A percentile compares a stretch with the other conserved stretches of the same genome.
These are phyloP conservation scores for Drosophila tripunctata DNA, from an alignment of 2,888 invertebrate genomes.

Conservation along the genomic window DNA sequence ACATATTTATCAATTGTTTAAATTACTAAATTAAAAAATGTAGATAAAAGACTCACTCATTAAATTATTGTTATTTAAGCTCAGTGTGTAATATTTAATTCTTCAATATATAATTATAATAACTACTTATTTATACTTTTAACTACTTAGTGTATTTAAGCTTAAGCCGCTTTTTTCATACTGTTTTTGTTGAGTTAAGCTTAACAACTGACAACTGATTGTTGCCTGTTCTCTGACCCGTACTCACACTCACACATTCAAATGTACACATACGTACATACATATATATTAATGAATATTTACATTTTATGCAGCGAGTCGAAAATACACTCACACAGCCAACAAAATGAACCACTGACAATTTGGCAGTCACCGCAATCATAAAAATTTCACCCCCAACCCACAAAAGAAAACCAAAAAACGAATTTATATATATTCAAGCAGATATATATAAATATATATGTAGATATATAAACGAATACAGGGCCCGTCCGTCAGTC, in stretches of 20 bases:
- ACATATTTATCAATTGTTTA: no score
- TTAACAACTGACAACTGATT: slow-evolving; percentile 39
- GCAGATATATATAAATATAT: no score
- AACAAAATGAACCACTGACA: slow-evolving; percentile 64
- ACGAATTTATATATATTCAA: slow-evolving; percentile 11
- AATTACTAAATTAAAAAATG: no score
- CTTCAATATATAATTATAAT: background rate
- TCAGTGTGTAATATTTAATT: background rate
- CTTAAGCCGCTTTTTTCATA: background rate
- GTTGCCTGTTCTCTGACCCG: slow-evolving; percentile 59
- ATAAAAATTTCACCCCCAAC: slow-evolving; percentile 71
- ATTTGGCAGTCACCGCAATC: slow-evolving; percentile 80
- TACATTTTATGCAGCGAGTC: slow-evolving; percentile 72
- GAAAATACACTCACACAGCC: slow-evolving; percentile 34
- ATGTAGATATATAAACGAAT: slow-evolving; percentile 24
- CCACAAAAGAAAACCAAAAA: slow-evolving; percentile 27
- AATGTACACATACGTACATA: slow-evolving; percentile 5
- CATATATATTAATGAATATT: slow-evolving; percentile 66
- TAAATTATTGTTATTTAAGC: no score
- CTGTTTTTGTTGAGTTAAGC: background rate
- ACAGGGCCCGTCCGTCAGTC: slow-evolving; percentile 61
- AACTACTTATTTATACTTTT: background rate
- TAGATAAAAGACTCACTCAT: no score
- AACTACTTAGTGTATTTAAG: background rate
- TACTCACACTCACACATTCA: slow-evolving; percentile 24